A percentile compares a stretch with the other conserved stretches of the same genome.
Evolutionary conservation across 2,113 vertebrate species (phyloP).

Genomic region (Muntiacus muntjak): DNA sequence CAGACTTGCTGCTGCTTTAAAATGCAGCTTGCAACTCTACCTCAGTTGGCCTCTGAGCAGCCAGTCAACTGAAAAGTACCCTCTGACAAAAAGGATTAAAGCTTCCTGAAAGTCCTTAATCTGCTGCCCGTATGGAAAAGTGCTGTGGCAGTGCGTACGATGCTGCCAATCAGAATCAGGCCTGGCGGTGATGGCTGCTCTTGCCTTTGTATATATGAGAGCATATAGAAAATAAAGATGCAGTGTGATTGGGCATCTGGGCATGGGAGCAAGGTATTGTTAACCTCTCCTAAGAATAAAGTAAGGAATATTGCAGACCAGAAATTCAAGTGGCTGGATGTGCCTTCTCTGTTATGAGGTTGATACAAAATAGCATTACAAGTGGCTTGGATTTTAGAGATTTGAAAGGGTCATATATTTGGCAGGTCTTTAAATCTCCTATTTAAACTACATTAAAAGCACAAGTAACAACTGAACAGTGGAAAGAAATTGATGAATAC

Average conservation of each 20-base stretch:
- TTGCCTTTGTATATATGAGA: background rate
- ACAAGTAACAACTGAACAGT: background rate
- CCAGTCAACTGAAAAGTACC: constrained; percentile 40
- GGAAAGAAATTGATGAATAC: background rate
- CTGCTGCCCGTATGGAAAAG: background rate
- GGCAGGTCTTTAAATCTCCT: background rate
- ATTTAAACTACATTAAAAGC: background rate
- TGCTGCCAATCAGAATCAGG: background rate
- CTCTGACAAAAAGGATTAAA: constrained; percentile 68
- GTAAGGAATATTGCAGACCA: background rate
- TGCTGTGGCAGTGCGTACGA: rapidly evolving
- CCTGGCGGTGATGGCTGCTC: background rate
- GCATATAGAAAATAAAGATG: background rate
- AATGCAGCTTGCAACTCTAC: constrained; percentile 55
- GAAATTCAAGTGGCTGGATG: background rate
- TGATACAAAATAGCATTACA: background rate
- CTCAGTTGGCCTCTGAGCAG: constrained; percentile 59
- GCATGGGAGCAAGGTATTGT: background rate
- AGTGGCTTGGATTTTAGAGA: constrained; percentile 4
- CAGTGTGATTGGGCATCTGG: background rate
- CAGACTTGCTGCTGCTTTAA: constrained; percentile 29
- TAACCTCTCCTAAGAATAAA: background rate
- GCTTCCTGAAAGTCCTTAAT: constrained; percentile 62
- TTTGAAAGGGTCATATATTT: background rate
- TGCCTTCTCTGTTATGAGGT: background rate